Conservation (phyloP, 2,113 vertebrate genomes). For the Pedetes capensis region DNA sequence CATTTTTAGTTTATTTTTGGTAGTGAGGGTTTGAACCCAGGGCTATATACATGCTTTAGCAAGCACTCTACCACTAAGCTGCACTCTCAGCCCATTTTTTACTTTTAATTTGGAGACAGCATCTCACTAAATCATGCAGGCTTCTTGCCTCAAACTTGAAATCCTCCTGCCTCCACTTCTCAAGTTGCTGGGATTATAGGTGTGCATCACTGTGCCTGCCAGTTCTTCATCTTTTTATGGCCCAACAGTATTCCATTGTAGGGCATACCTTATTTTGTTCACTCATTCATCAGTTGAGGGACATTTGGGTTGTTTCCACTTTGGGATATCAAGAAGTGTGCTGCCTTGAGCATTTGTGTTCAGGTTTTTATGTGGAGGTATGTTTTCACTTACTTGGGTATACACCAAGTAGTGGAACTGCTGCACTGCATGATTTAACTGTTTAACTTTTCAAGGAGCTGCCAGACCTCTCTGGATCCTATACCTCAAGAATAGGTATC, state of each 20-base stretch:
- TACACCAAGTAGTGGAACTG: not conserved
- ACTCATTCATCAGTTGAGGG: not conserved
- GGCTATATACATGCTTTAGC: too few relatives aligned
- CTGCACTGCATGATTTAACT: not conserved
- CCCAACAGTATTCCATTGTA: not conserved
- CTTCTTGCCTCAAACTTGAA: too few relatives aligned
- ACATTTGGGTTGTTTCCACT: not conserved
- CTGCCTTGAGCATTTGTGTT: not conserved
- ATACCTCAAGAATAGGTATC: not conserved
- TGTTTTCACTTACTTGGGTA: not conserved
- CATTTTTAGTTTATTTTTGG: too few relatives aligned
- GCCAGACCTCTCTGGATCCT: not conserved
- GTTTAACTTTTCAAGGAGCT: slow-evolving; percentile 38
- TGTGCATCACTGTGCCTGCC: too few relatives aligned
- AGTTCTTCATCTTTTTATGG: not conserved
- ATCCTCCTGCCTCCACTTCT: too few relatives aligned
- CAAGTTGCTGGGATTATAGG: too few relatives aligned
- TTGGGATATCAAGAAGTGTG: not conserved
- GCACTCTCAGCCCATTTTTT: too few relatives aligned
- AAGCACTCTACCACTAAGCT: too few relatives aligned
- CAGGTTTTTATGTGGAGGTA: not conserved
- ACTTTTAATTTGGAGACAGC: too few relatives aligned
- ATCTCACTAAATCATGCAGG: too few relatives aligned
- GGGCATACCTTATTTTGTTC: not conserved
- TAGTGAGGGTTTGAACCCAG: too few relatives aligned